Base-by-base conservation (phyloP, 1,140 invertebrate genomes). In the Neodiprion lecontei region DNA sequence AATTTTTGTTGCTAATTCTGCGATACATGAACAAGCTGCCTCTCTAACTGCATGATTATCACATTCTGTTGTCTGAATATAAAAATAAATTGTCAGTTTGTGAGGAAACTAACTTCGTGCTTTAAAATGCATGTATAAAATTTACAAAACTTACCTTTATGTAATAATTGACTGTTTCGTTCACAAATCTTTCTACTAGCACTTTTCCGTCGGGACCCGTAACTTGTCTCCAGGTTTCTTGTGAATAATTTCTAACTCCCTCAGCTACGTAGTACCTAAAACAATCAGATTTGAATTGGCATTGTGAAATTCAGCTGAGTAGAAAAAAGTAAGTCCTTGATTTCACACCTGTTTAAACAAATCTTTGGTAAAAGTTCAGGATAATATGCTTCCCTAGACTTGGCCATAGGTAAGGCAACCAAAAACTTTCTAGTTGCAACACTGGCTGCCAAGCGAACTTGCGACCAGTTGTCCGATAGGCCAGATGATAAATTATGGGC, bases 11-110 rank as follows among this genome's bases (percentile, higher is more conserved):
- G 88, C 90, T 17, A 92, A 80, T 79, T 92, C 91, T 50, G 90
- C 88, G 74, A 91, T 91, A 80, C 91, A 92, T 12, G 90, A 87
- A 86, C 91, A 92, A 11, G 90, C 90, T 17, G 91, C 90, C 79
- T 92, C 91, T 72, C 91, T 79, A 8, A 91, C 91, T 74, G 90
- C 91, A 82, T 91, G 91, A 80, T 91, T 91, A 78, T 91, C 88
- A 48, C 89, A 89, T 28, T 84, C 80, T 67, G 89, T 90, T 69
- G 90, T 87, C 50, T 82, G 80, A 17, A 90, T 83, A 78, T 92
- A 91, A 81, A 88, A 91, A 7, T 86, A 79, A 12, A 91, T 90
- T 88, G 72, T 75, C 21, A n/a, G n/a, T 48, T 17, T 61, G 53
- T 9, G 53, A 14, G 7, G 7, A 61, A 61, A 61, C n/a, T 4